Evolutionary conservation across 1,140 invertebrate genomes (phyloP).

Genomic region (Zaprionus taronus): DNA sequence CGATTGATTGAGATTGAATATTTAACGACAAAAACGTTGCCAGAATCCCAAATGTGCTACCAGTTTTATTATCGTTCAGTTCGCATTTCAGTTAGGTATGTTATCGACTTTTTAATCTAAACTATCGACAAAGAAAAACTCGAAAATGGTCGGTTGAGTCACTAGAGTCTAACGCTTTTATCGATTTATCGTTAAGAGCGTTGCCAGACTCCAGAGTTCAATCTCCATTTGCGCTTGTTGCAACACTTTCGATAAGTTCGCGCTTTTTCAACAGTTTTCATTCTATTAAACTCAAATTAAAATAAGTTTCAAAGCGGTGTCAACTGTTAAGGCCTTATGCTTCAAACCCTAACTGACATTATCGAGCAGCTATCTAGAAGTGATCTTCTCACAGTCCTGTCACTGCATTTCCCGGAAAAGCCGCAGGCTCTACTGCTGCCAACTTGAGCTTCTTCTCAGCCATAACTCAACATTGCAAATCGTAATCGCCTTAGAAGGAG

Average conservation of each 20-base stretch:
- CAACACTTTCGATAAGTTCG: neutral
- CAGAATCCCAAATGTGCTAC: neutral
- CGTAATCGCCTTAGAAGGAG: conserved; percentile 67
- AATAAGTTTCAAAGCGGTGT: neutral
- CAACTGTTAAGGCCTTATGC: no score
- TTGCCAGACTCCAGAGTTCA: neutral
- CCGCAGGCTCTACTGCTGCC: conserved; percentile 17
- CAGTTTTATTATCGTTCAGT: no score
- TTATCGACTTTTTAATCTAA: neutral
- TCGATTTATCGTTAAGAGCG: neutral
- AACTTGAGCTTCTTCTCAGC: conserved; percentile 19
- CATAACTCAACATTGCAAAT: conserved; percentile 35
- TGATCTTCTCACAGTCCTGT: conserved; percentile 1
- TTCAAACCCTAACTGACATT: neutral
- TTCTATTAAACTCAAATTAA: neutral
- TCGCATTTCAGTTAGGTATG: no score
- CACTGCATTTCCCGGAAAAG: conserved; percentile 15
- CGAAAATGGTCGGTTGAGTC: neutral
- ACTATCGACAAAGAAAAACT: neutral
- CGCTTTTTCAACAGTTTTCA: neutral
- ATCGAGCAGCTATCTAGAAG: neutral
- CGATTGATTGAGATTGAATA: neutral
- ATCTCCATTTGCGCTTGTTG: neutral
- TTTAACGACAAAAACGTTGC: neutral
- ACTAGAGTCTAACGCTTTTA: no score